These are phyloP conservation scores for Metaphire vulgaris DNA, from an alignment of 1,140 invertebrate genomes.

Conservation along the genomic window DNA sequence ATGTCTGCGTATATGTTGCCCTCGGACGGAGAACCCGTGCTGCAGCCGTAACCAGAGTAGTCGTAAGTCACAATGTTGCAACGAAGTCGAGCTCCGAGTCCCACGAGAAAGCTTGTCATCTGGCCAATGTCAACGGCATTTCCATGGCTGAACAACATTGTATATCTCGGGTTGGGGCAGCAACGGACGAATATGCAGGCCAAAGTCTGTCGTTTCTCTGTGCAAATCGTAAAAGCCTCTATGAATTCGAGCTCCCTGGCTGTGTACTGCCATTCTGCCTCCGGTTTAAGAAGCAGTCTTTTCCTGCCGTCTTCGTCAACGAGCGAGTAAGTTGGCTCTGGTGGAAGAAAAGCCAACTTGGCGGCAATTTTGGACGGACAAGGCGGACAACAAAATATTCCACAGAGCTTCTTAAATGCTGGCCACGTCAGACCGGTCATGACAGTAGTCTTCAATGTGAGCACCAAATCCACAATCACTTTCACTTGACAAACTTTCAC, in stretches of 20 bases:
- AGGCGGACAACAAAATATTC: constrained; percentile 98
- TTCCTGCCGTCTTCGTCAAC: constrained; percentile 49
- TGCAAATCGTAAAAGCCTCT: constrained; percentile 62
- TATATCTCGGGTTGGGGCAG: constrained; percentile 89
- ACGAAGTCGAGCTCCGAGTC: constrained; percentile 86
- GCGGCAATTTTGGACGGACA: constrained; percentile 91
- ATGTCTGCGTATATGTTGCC: constrained; percentile 98
- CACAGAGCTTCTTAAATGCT: constrained; percentile 80
- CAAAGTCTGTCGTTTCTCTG: constrained; percentile 36
- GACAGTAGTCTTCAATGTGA: too few species aligned
- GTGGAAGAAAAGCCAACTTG: constrained; percentile 97
- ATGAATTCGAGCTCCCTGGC: constrained; percentile 91
- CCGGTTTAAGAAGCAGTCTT: constrained; percentile 72
- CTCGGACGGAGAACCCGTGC: constrained; percentile 84
- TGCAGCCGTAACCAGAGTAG: constrained; percentile 75
- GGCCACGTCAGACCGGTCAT: constrained; percentile 40
- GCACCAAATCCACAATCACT: too few species aligned
- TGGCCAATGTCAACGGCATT: constrained; percentile 60
- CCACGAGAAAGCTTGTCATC: constrained; percentile 98
- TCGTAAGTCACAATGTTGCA: constrained; percentile 99
- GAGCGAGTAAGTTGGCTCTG: constrained; percentile 85
- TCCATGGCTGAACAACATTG: constrained; percentile 93
- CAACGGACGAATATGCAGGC: constrained; percentile 63
- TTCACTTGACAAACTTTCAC: too few species aligned
- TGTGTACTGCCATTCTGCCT: constrained; percentile 95